A percentile compares a stretch with the other conserved stretches of the same genome.
Conservation (phyloP, 1,140 invertebrate genomes). For the Monomorium pharaonis region DNA sequence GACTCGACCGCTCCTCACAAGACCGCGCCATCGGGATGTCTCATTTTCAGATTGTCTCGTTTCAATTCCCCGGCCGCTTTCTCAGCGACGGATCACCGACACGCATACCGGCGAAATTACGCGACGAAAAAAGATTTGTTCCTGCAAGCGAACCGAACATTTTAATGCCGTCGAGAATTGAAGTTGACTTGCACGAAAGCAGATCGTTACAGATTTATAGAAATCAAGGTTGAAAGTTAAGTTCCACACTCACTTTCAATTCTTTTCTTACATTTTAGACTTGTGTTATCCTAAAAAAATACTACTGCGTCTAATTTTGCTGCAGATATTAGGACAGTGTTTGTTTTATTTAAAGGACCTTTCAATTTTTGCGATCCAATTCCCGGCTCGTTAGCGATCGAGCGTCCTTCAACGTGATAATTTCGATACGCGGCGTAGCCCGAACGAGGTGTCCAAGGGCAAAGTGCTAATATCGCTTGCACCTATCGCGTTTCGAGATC, state of each 20-base stretch:
- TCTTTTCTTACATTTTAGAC: neutral
- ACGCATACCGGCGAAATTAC: neutral
- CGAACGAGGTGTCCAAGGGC: neutral
- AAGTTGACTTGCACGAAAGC: neutral
- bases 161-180: neutral
- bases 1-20: neutral
- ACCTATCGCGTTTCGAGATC: conserved; percentile 24
- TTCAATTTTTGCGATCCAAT: neutral
- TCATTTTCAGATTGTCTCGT: conserved; percentile 58
- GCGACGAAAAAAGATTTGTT: neutral
- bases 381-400: neutral
- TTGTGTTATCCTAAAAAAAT: neutral
- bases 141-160: neutral
- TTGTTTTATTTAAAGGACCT: neutral
- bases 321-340: neutral
- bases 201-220: neutral
- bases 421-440: neutral
- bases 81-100: conserved; percentile 6
- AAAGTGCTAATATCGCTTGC: conserved; percentile 39
- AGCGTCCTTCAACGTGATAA: conserved; percentile 13
- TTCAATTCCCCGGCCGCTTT: neutral
- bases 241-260: neutral
- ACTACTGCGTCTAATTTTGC: neutral
- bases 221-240: neutral
- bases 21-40: conserved; percentile 59